A percentile compares a stretch with the other conserved stretches of the same genome.
Conservation (phyloP, 2,797 vertebrate species). For the Siniperca undulata region DNA sequence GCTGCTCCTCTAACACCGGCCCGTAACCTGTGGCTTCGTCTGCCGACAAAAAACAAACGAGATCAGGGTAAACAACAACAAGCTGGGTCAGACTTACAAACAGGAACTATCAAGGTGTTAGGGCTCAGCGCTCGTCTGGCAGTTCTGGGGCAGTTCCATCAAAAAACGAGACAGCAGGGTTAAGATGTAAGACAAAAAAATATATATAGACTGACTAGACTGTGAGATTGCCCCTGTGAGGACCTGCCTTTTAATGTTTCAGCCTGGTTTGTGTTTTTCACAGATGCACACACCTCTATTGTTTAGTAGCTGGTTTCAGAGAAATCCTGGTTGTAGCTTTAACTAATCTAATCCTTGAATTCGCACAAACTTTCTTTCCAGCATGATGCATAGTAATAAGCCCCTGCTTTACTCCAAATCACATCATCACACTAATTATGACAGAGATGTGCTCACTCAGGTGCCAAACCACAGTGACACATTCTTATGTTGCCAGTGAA, state of each 20-base stretch:
- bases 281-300: conserved; percentile 3
- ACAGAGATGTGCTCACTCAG: conserved; percentile 55
- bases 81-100: conserved; percentile 35
- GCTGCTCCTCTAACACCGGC: conserved; percentile 97
- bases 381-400: conserved; percentile 30
- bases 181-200: conserved; percentile 35
- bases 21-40: conserved; percentile 93
- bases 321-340: conserved; percentile 12
- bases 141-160: conserved; percentile 61
- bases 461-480: conserved; percentile 36
- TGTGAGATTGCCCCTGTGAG: conserved; percentile 17
- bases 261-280: conserved; percentile 21
- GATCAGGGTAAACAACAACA: conserved; percentile 42
- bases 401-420: conserved; percentile 46
- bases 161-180: conserved; percentile 44
- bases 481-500: conserved; percentile 43
- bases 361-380: conserved; percentile 27
- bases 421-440: conserved; percentile 50
- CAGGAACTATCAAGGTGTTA: conserved; percentile 39
- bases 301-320: conserved; percentile 7
- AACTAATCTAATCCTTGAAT: conserved; percentile 39
- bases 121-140: conserved; percentile 47
- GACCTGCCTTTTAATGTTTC: conserved; percentile 27
- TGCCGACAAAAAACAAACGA: conserved; percentile 75
- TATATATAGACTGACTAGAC: background rate